phyloP scores from a whole-genome alignment of 2,797 vertebrate genomes.

The Eutrigla gurnardus region DNA sequence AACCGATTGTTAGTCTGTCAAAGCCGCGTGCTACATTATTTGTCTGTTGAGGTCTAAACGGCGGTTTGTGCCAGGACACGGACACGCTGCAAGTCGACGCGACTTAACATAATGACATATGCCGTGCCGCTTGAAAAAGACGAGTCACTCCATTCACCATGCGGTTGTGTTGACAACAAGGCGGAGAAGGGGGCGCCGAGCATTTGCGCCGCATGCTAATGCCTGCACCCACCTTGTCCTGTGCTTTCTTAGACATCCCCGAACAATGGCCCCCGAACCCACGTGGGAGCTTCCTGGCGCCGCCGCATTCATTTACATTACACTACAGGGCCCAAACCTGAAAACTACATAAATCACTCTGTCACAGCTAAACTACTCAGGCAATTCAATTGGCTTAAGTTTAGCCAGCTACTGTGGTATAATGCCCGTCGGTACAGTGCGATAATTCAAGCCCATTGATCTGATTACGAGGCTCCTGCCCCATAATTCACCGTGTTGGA shows the following conservation, averaged over 20 bases:
- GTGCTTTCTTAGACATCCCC: conserved; percentile 59
- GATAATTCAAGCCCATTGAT: conserved; percentile 75
- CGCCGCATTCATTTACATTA: conserved; percentile 73
- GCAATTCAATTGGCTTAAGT: conserved; percentile 70
- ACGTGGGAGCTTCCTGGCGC: conserved; percentile 54
- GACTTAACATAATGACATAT: conserved; percentile 21
- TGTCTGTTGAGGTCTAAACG: conserved; percentile 22
- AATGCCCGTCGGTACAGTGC: conserved; percentile 59
- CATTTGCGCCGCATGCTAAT: conserved; percentile 53
- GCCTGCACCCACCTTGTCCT: conserved; percentile 56
- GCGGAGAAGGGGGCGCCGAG: conserved; percentile 6
- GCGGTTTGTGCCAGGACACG: conserved; percentile 31
- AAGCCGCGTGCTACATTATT: conserved; percentile 20
- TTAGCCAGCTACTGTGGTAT: conserved; percentile 63
- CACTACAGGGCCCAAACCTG: conserved; percentile 53
- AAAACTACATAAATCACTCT: conserved; percentile 76
- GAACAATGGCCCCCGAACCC: conserved; percentile 56
- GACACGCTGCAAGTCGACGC: background rate
- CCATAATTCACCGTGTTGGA: conserved; percentile 54
- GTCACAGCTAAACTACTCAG: conserved; percentile 62
- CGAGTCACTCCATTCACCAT: conserved; percentile 32
- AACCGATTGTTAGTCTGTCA: conserved; percentile 30
- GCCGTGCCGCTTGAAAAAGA: conserved; percentile 19
- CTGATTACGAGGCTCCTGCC: conserved; percentile 68
- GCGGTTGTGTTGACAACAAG: conserved; percentile 44